Evolutionary conservation across 2,797 vertebrate genomes (phyloP), one percentile per base, ranked within the genome.

Genomic region (Aythya fuligula): DNA sequence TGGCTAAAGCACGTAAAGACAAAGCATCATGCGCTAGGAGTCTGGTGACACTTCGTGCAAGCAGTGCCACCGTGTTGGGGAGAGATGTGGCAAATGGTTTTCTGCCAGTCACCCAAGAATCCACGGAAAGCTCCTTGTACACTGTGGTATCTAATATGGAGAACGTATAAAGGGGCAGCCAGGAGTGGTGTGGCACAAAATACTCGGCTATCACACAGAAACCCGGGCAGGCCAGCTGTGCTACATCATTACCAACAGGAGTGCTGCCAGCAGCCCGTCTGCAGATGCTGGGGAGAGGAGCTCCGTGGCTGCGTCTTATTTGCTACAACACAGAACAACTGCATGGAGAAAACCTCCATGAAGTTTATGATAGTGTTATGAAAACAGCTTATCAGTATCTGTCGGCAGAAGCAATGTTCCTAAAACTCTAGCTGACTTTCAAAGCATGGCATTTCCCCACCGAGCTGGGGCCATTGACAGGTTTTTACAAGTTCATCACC

Each of bases 361-460:
- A 89, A 75, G 54, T 70, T 66, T 56, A 25, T n/a, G 54, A 41
- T 22, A 25, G 60, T 53, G 7, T n/a, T 81, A 75, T 56, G 79
- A 87, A 91, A 91, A 75, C 15, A 61, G 17, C 19, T 82, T 83
- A 74, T 38, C 7, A 8, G 27, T 32, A 61, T 47, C 70, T 88
- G 60, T 22, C 88, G 54, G 66, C 73, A 88, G 56, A 66, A 89
- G 60, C 3, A 4, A 10, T 3, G 14, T 64, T 93, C 76, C 87
- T 91, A 66, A 94, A 95, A 78, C 86, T 60, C 32, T 32, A 8
- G 2, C n/a, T 70, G 73, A 60, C 85, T 94, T 93, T 60, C 64
- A 86, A 86, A 91, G 58, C 56, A 20, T 1, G 5, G 20, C 30
- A 34, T 78, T 88, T 87, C 58, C 56, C 83, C 82, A 1, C 11